Conservation (phyloP, 1,140 invertebrate genomes). For the Leucophenga varia region DNA sequence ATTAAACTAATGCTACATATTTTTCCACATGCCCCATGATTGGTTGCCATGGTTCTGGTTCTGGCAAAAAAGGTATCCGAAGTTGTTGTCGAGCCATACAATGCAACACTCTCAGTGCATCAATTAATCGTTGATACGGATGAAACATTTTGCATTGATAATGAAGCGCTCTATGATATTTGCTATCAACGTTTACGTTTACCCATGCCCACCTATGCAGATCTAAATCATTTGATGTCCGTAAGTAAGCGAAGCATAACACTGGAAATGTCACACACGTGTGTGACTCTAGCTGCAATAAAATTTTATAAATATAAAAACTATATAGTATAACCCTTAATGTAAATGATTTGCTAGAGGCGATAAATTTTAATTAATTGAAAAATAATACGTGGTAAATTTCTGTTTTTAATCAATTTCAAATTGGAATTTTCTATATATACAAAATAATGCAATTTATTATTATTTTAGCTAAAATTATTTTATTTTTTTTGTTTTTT, state of each 20-base stretch:
- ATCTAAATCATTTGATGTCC: conserved; percentile 71
- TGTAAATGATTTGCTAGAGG: no score
- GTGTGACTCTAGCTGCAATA: no score
- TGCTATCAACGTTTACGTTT: conserved; percentile 66
- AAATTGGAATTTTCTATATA: background rate
- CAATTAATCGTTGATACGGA: conserved; percentile 80
- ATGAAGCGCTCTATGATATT: conserved; percentile 70
- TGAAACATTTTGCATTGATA: conserved; percentile 69
- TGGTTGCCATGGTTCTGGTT: background rate
- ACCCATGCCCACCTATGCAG: conserved; percentile 82
- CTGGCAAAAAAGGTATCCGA: conserved; percentile 65
- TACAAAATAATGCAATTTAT: background rate
- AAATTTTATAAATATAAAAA: no score
- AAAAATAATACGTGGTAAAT: background rate
- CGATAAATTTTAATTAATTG: conserved; percentile 1
- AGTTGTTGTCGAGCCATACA: conserved; percentile 74
- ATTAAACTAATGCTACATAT: conserved; percentile 32
- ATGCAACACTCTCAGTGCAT: conserved; percentile 78
- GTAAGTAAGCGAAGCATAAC: conserved; percentile 53
- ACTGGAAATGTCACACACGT: no score
- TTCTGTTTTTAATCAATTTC: conserved; percentile 3
- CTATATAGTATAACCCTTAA: background rate
- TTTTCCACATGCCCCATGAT: background rate
- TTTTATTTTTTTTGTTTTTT: no score
- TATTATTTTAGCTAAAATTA: no score